phyloP scores from a whole-genome alignment of 2,113 vertebrate genomes.

The Rhea pennata region DNA sequence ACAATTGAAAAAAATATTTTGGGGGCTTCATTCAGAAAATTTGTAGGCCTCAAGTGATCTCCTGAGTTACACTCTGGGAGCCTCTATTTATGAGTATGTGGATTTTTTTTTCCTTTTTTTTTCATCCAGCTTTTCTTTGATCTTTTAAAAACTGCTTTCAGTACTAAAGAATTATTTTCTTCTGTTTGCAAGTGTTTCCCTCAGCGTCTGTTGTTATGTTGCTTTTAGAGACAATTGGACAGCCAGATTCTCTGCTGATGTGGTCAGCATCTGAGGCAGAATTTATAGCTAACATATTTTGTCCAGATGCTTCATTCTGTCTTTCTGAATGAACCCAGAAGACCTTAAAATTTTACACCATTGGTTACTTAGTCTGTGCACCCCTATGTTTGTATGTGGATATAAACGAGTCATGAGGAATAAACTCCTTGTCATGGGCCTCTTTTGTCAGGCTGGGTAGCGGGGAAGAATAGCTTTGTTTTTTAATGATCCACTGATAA shows the following conservation, averaged over 20 bases:
- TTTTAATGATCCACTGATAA: background rate
- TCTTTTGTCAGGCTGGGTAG: background rate
- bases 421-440: background rate
- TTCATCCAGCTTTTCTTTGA: background rate
- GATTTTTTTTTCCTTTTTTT: background rate
- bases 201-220: background rate
- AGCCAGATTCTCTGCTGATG: background rate
- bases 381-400: rapidly evolving
- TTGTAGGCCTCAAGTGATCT: background rate
- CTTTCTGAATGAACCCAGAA: background rate
- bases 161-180: background rate
- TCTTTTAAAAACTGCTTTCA: background rate
- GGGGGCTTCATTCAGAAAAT: background rate
- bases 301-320: background rate
- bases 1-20: background rate
- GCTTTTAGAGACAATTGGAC: background rate
- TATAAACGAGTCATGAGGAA: background rate
- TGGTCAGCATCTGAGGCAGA: background rate
- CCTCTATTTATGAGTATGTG: background rate
- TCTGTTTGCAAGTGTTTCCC: background rate
- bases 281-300: background rate
- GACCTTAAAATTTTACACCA: background rate
- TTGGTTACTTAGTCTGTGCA: background rate
- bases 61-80: background rate
- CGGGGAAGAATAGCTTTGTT: background rate